These are phyloP conservation scores for Drepana arcuata DNA, from an alignment of 1,140 invertebrate genomes.

Conservation along the genomic window DNA sequence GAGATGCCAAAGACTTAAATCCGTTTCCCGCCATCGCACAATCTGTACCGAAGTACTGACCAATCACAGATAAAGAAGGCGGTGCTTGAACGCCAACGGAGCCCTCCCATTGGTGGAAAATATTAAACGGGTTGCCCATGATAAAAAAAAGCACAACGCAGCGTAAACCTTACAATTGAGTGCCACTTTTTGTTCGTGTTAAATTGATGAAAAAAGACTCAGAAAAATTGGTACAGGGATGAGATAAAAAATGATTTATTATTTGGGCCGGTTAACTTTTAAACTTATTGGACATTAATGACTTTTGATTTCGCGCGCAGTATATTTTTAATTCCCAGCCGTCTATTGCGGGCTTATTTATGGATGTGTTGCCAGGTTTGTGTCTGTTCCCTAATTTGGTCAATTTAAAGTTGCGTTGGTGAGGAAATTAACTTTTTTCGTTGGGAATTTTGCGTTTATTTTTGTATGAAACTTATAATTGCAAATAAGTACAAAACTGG, in stretches of 20 bases:
- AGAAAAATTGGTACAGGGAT: conserved; percentile 56
- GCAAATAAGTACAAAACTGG: too few relatives aligned
- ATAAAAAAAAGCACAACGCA: conserved; percentile 45
- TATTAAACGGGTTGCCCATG: conserved; percentile 49
- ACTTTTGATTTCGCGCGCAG: conserved; percentile 63
- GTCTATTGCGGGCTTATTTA: conserved; percentile 26
- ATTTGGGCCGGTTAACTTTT: conserved; percentile 56
- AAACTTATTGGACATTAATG: conserved; percentile 69
- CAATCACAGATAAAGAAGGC: conserved; percentile 49
- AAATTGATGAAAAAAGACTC: conserved; percentile 67
- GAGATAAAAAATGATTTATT: conserved; percentile 69
- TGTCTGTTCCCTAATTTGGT: conserved; percentile 15
- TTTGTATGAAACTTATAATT: too few relatives aligned
- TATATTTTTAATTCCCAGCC: conserved; percentile 22
- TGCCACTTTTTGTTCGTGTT: conserved; percentile 61
- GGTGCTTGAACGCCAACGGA: conserved; percentile 27
- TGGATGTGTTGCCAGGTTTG: conserved; percentile 23
- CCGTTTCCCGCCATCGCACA: conserved; percentile 64
- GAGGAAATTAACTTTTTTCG: conserved; percentile 10
- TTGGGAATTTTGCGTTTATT: neutral
- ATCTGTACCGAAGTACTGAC: conserved; percentile 41
- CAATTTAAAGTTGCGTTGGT: conserved; percentile 9
- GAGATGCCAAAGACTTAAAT: conserved; percentile 66
- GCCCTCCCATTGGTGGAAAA: conserved; percentile 45
- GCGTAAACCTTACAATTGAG: conserved; percentile 64